Evolutionary conservation across 2,797 vertebrate genomes (phyloP).

Genomic region (Zenarchopterus dispar): DNA sequence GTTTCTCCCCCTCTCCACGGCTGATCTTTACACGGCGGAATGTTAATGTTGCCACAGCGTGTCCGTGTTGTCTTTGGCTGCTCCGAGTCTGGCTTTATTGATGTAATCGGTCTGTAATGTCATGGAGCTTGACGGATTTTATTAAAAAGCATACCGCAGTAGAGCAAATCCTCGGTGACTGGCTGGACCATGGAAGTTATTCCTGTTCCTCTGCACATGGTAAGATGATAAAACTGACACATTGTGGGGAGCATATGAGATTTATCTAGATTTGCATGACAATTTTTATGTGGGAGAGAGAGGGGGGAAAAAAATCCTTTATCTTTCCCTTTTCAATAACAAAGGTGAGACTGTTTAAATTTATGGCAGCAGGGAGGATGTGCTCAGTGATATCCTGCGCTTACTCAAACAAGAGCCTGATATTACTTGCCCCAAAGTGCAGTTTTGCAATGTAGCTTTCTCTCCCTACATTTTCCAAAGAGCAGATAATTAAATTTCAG

Average conservation of each 20-base stretch:
- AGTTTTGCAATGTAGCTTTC: slow-evolving; percentile 75
- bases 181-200: slow-evolving; percentile 60
- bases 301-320: slow-evolving; percentile 14
- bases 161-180: slow-evolving; percentile 40
- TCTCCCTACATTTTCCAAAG: slow-evolving; percentile 78
- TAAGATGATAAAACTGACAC: slow-evolving; percentile 42
- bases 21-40: slow-evolving; percentile 72
- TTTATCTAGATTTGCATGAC: slow-evolving; percentile 23
- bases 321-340: slow-evolving; percentile 25
- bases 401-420: slow-evolving; percentile 65
- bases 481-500: slow-evolving; percentile 84
- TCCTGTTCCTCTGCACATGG: slow-evolving; percentile 51
- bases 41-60: slow-evolving; percentile 73
- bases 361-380: slow-evolving; percentile 51
- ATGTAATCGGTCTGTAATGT: slow-evolving; percentile 57
- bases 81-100: slow-evolving; percentile 53
- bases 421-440: slow-evolving; percentile 76
- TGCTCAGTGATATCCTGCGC: slow-evolving; percentile 52
- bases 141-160: slow-evolving; percentile 47
- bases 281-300: slow-evolving; percentile 10
- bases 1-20: slow-evolving; percentile 49
- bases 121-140: slow-evolving; percentile 62
- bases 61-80: slow-evolving; percentile 64
- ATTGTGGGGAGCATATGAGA: slow-evolving; percentile 1
- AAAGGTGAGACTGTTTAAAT: slow-evolving; percentile 59